Evolutionary conservation across 2,888 invertebrate genomes (phyloP).

Genomic region (Stenodera caucasica): DNA sequence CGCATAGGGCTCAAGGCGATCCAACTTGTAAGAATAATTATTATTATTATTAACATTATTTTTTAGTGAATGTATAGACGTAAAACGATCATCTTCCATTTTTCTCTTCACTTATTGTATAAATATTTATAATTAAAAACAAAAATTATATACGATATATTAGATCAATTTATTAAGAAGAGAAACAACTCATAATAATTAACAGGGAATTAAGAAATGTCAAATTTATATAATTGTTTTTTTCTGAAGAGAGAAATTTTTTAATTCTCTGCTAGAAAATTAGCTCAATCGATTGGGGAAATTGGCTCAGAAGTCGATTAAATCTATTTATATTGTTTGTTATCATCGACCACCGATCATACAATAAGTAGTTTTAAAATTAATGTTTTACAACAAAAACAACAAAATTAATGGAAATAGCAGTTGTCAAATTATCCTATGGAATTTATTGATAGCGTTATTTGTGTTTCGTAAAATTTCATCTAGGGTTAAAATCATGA

Average conservation of each 20-base stretch:
- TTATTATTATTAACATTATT: constrained; percentile 22
- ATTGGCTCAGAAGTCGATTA: neutral
- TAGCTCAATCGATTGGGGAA: constrained; percentile 10
- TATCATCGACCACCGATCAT: neutral
- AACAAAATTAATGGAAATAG: neutral
- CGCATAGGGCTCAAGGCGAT: constrained; percentile 42
- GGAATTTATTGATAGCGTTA: constrained; percentile 38
- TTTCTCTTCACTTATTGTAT: constrained; percentile 25
- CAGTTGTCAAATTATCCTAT: neutral
- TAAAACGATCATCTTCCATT: constrained; percentile 33
- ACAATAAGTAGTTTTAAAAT: neutral
- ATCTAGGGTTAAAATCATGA: constrained; percentile 40
- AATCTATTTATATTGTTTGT: neutral
- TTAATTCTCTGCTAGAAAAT: constrained; percentile 27
- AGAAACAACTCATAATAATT: no score
- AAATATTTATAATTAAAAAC: constrained; percentile 17
- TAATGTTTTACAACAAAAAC: constrained; percentile 1
- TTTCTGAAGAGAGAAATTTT: constrained; percentile 20
- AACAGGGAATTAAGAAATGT: constrained; percentile 6
- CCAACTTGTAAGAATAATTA: constrained; percentile 38
- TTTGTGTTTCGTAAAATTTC: neutral
- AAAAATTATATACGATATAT: constrained; percentile 33
- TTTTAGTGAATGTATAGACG: constrained; percentile 35
- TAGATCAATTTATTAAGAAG: constrained; percentile 39
- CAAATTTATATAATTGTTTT: constrained; percentile 31